Evolutionary conservation across 2,113 vertebrate genomes (phyloP).

Genomic region (Enhydra lutris): DNA sequence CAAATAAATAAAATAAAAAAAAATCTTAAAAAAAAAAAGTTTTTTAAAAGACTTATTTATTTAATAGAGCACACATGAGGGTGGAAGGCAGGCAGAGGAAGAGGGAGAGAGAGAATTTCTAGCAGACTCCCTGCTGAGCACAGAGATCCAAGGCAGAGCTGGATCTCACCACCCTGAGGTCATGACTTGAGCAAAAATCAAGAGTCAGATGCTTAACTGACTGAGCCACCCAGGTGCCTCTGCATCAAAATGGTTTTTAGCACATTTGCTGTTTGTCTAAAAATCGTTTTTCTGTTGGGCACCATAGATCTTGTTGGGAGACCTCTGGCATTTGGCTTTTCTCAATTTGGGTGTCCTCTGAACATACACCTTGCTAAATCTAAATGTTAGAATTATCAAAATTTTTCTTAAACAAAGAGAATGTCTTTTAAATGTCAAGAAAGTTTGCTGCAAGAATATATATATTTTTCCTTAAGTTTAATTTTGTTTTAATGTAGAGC

Average conservation of each 20-base stretch:
- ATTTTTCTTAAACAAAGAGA: neutral
- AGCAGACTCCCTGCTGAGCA: neutral
- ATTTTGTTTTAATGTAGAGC: conserved; percentile 15
- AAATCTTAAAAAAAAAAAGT: too few species aligned
- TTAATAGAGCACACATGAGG: neutral
- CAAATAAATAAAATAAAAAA: too few species aligned
- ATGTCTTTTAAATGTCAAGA: conserved; percentile 3
- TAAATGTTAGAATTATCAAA: conserved; percentile 22
- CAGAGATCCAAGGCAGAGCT: neutral
- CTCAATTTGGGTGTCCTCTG: neutral
- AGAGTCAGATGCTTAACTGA: neutral
- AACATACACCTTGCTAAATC: neutral
- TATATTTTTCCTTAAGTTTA: conserved; percentile 13
- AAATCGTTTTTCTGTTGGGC: neutral
- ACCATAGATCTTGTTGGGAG: neutral
- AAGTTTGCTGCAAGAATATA: neutral
- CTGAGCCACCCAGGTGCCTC: neutral
- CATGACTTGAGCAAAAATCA: neutral
- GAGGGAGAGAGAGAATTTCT: neutral
- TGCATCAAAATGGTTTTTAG: neutral
- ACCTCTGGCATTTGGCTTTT: neutral
- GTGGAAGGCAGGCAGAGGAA: neutral
- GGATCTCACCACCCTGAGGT: neutral
- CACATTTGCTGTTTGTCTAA: neutral
- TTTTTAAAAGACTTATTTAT: neutral